These are phyloP conservation scores for Mesoclemmys tuberculata DNA, from an alignment of 2,113 vertebrate species.

Conservation along the genomic window DNA sequence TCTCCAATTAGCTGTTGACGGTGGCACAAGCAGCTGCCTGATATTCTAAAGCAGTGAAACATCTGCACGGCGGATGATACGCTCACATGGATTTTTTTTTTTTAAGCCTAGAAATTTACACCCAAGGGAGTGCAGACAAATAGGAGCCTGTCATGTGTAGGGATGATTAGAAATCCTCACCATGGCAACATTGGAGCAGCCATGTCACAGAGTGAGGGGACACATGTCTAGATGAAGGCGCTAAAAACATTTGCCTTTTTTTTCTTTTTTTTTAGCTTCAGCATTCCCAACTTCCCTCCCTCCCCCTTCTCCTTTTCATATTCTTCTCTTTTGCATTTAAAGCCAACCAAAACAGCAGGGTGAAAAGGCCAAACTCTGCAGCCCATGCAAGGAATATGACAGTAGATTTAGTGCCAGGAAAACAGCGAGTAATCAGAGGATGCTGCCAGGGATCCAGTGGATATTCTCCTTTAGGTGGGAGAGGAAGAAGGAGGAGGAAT, in stretches of 20 bases:
- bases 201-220: constrained; percentile 93
- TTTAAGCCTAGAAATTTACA: constrained; percentile 91
- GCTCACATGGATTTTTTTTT: constrained; percentile 87
- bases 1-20: constrained; percentile 91
- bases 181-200: constrained; percentile 96
- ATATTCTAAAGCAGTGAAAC: constrained; percentile 94
- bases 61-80: constrained; percentile 95
- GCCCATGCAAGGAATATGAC: constrained; percentile 79
- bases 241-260: constrained; percentile 86
- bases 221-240: constrained; percentile 89
- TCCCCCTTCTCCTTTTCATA: constrained; percentile 76
- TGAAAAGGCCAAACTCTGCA: constrained; percentile 84
- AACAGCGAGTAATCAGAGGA: constrained; percentile 75
- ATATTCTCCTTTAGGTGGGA: constrained; percentile 58
- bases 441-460: constrained; percentile 67
- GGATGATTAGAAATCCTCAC: constrained; percentile 95
- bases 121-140: constrained; percentile 89
- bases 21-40: constrained; percentile 97
- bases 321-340: constrained; percentile 81
- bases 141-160: constrained; percentile 92
- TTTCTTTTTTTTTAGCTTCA: constrained; percentile 75
- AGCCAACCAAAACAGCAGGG: constrained; percentile 82
- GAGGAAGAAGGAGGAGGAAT: constrained; percentile 46
- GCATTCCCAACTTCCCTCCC: constrained; percentile 83
- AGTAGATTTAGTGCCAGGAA: constrained; percentile 79